Base-by-base conservation (phyloP, 1,140 invertebrate genomes). In the Anastatus disparis region DNA sequence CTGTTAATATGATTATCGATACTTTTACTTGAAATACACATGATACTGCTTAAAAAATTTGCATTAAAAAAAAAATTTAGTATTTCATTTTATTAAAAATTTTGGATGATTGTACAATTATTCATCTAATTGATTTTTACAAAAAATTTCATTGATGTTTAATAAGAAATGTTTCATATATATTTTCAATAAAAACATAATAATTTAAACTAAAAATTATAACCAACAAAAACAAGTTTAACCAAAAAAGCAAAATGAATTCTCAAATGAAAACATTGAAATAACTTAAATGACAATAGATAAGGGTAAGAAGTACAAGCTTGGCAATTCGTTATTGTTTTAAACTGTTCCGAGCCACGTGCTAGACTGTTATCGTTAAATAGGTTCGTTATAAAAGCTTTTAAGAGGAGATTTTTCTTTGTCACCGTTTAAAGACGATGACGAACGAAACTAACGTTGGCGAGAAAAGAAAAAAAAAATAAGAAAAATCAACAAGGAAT, bases 381-480 rank as follows among this genome's bases (percentile, higher is more conserved):
- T 71, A 55, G 55, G 55, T 61, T 71, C 63, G 70, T 66, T 71
- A 62, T 61, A 66, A 62, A 66, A 66, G 70, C 63, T 66, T 42
- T 66, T 62, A 61, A 71, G 63, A 53, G 29, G 63, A 59, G 53
- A 71, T 71, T 71, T 71, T 71, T 71, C 63, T 71, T 71, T 64
- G 68, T 70, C 68, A 52, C 61, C 67, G 56, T 53, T 69, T 2
- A 61, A 50, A 35, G 40, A 42, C 46, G 29, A 40, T 1, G 8
- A 44, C 40, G 50, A 74, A 52, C 24, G 48, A 52, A 3, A 24
- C 13, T 12, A 8, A 52, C 15, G 52, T 29, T 17, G 52, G 29
- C 2, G 48, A 52, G 3, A 24, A 52, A 2, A 24, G 27, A 2
- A 17, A 52, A 52, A 17, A 55, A 27, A 24, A 55, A 55, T 40